Evolutionary conservation across 2,888 invertebrate species (phyloP).

Genomic region (Synanthedon myopaeformis): DNA sequence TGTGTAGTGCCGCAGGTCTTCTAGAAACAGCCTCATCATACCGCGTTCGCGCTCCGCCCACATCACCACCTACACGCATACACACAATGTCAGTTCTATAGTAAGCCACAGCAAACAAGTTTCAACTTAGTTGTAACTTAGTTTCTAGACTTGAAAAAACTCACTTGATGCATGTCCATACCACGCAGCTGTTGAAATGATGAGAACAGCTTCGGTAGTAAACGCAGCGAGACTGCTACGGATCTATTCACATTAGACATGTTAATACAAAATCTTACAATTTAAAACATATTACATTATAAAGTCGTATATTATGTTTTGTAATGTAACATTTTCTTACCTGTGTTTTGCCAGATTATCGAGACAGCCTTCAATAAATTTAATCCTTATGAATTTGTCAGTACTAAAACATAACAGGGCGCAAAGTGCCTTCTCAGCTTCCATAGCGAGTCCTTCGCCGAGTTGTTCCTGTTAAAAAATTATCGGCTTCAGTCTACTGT

Average conservation of each 20-base stretch:
- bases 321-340: slow-evolving; percentile 31
- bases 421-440: slow-evolving; percentile 93
- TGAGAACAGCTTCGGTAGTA: slow-evolving; percentile 89
- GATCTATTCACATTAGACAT: slow-evolving; percentile 66
- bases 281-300: neutral
- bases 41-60: slow-evolving; percentile 94
- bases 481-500: neutral
- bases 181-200: slow-evolving; percentile 92
- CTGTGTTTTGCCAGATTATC: slow-evolving; percentile 89
- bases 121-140: too few relatives aligned
- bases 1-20: slow-evolving; percentile 81
- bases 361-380: slow-evolving; percentile 94
- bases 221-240: slow-evolving; percentile 87
- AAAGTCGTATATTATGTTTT: neutral
- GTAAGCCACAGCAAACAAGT: too few relatives aligned
- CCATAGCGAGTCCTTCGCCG: slow-evolving; percentile 91
- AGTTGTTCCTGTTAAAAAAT: slow-evolving; percentile 74
- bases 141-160: neutral
- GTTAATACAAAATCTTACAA: neutral
- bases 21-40: slow-evolving; percentile 94
- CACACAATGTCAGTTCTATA: too few relatives aligned
- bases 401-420: slow-evolving; percentile 91
- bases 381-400: slow-evolving; percentile 89
- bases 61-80: slow-evolving; percentile 74
- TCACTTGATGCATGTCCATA: slow-evolving; percentile 84